phyloP scores from a whole-genome alignment of 1,140 invertebrate species.

The Melanaphis sacchari region DNA sequence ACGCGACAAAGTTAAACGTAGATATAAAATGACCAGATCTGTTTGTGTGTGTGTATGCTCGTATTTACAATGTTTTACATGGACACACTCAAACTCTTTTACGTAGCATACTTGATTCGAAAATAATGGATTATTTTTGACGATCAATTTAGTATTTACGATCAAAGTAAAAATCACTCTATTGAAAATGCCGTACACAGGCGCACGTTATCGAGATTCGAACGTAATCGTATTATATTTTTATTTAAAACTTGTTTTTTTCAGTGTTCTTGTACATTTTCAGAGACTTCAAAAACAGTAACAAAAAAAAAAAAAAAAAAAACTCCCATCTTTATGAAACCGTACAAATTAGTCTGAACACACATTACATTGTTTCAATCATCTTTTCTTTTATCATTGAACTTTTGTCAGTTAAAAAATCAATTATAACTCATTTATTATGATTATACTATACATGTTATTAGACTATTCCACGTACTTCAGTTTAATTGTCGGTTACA shows the following conservation, averaged over 20 bases:
- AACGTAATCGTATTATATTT: not conserved
- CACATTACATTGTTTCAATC: not conserved
- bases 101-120: not conserved
- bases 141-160: conserved; percentile 24
- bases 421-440: not conserved
- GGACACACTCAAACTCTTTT: not conserved
- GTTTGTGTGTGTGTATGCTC: not conserved
- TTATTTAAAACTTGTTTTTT: not conserved
- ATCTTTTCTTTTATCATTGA: not conserved
- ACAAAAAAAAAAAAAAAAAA: not conserved
- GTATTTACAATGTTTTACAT: not conserved
- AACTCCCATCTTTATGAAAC: not conserved
- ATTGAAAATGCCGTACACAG: not conserved
- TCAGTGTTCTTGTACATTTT: not conserved
- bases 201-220: not conserved
- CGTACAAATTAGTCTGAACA: not conserved
- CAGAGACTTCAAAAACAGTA: not conserved
- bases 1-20: not conserved
- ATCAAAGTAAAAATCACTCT: conserved; percentile 7
- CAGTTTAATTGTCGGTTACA: not conserved
- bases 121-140: conserved; percentile 6
- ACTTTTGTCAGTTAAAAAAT: not conserved
- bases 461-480: not conserved
- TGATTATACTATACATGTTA: not conserved
- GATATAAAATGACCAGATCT: not conserved